Conservation (phyloP, 1,140 invertebrate genomes). For the Diuraphis noxia region DNA sequence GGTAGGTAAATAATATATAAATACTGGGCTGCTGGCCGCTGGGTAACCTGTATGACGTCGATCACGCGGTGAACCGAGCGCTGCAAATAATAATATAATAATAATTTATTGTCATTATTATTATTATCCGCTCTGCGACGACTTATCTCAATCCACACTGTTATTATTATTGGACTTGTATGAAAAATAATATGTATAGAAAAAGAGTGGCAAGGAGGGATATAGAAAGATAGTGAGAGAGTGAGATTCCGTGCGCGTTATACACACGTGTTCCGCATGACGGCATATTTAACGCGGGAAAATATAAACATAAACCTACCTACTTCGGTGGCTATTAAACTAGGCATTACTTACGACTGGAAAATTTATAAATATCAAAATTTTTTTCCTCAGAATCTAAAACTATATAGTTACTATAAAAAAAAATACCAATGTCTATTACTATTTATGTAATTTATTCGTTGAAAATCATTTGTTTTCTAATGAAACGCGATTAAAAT, state of each 20-base stretch:
- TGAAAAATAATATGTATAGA: not conserved
- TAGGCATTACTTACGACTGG: not conserved
- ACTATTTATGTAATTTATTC: not conserved
- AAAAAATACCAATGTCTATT: not conserved
- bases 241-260: not conserved
- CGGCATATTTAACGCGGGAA: not conserved
- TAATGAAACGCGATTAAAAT: not conserved
- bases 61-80: not conserved
- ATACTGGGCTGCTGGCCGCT: not conserved
- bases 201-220: not conserved
- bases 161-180: not conserved
- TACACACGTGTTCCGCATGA: not conserved
- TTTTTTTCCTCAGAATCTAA: not conserved
- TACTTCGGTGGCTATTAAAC: not conserved
- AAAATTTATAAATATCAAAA: not conserved
- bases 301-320: not conserved
- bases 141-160: not conserved
- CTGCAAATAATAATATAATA: not conserved
- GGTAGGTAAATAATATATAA: not conserved
- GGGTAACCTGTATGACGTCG: slow-evolving; percentile 7
- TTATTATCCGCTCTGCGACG: not conserved
- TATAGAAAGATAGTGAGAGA: not conserved
- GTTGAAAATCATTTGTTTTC: not conserved
- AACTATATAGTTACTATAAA: no score
- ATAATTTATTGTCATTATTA: not conserved